Evolutionary conservation across 1,140 invertebrate species (phyloP), one percentile per base, ranked within the genome.

Genomic region (Coelopa frigida): DNA sequence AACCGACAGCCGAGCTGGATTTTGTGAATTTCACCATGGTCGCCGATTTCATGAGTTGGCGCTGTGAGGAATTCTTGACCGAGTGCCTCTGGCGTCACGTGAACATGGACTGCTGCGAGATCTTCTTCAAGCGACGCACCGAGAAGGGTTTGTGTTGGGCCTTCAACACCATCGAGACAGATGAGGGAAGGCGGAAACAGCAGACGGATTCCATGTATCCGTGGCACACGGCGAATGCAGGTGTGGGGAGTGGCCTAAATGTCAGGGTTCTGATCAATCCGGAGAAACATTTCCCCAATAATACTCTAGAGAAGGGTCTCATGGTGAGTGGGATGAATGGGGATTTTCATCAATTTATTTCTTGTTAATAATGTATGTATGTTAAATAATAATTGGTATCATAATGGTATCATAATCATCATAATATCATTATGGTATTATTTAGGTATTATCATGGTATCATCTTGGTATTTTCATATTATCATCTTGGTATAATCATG

Each of bases 61-160:
- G 48, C 14, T 69, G 66, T 21, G 55, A 69, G 17, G 66, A 69
- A 21, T 15, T 66, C 4, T 48, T 69, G 2, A 32, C 53, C 3
- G 44, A 58, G n/a, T 69, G 65, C 33, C 42, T 43, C 18, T 69
- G 65, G 65, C 52, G 57, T 0, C 55, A 61, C 31, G 46, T 35
- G 11, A 17, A 41, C 1, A 41, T 56, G 20, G 45, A 64, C n/a
- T 69, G 66, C 42, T 69, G 66, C 36, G 58, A 66, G 6, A 60
- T 66, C 20, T 68, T 69, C 49, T 56, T 52, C 3, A 45, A 53
- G 27, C 53, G 66, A 11, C 55, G 54, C 23, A 78, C 75, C n/a
- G 74, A 77, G 58, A 71, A 66, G 45, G 77, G 77, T 0, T 67
- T 73, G 21, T 79, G 77, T 46, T 75, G 73, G 53, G 62, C 68